Evolutionary conservation across 2,888 invertebrate genomes (phyloP), one percentile per base, ranked within the genome.

Genomic region (Ceramica pisi): DNA sequence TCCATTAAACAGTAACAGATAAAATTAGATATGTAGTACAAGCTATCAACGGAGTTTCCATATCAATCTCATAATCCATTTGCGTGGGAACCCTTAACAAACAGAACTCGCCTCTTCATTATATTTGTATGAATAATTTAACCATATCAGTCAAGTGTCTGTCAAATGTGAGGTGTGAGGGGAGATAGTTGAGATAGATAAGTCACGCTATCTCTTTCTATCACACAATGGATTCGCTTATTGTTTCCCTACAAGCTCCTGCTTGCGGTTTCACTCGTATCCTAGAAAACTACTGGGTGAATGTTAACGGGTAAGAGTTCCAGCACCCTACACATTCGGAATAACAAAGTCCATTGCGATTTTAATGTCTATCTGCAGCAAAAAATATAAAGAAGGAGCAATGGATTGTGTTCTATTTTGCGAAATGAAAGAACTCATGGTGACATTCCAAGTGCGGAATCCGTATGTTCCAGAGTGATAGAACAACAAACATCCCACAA

Each of bases 121-220:
- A 61, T 65, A 72, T 68, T 71, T 77, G 78, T 78, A 51, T 78
- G 78, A 78, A 80, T 79, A 79, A 79, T 79, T 83, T 83, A 79
- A 83, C 48, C 71, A 71, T 84, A 84, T 82, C 82, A 78, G 82
- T 84, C 82, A 74, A 82, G 74, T 71, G 62, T 55, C 57, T 78
- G 78, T 78, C 84, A 77, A 81, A 68, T 68, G 44, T 69, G 77
- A 59, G 38, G 14, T 62, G n/a, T 57, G 26, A 68, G 83, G 80
- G 80, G 80, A 79, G 80, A 80, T 82, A 80, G 80, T 65, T 79
- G 53, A 21, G 19, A 26, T 21, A 67, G 65, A 68, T 82, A 82
- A 61, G 51, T 78, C 31, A 14, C 5, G 67, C 65, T 79, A 66
- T 79, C 74, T 69, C 66, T 66, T 5, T 82, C 67, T 62, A 53